phyloP scores from a whole-genome alignment of 1,140 invertebrate species.

The Diploscapter pachys region DNA sequence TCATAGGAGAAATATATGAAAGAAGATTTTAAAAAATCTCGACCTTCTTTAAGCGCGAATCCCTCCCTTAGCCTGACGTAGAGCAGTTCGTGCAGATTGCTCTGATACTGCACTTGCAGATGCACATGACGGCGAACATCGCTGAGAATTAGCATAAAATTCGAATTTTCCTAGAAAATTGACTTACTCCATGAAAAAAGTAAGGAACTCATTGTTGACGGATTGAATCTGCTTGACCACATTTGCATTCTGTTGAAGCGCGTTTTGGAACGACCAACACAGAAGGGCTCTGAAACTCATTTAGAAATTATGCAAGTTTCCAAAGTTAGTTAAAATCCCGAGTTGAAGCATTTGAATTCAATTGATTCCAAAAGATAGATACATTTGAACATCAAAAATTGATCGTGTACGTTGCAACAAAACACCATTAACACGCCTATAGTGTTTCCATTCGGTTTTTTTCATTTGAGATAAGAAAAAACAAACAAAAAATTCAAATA shows the following conservation, averaged over 20 bases:
- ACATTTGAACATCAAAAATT: too few species aligned
- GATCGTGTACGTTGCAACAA: too few species aligned
- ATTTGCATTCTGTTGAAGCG: slow-evolving; percentile 40
- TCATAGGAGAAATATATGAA: too few species aligned
- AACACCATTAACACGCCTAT: too few species aligned
- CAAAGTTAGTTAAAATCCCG: too few species aligned
- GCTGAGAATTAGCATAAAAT: background rate
- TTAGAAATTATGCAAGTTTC: background rate
- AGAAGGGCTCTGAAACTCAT: slow-evolving; percentile 65
- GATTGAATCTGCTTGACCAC: slow-evolving; percentile 9
- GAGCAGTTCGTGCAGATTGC: slow-evolving; percentile 68
- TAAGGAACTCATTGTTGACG: slow-evolving; percentile 28
- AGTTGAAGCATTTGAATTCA: too few species aligned
- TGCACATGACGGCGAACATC: slow-evolving; percentile 12
- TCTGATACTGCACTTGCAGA: slow-evolving; percentile 33
- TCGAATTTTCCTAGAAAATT: background rate
- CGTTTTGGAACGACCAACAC: slow-evolving; percentile 72
- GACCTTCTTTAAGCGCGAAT: slow-evolving; percentile 67
- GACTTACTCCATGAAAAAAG: slow-evolving; percentile 9
- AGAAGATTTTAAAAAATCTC: too few species aligned
- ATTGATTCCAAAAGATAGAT: too few species aligned
- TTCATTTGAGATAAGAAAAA: too few species aligned
- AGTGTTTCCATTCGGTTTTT: too few species aligned
- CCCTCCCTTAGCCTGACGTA: slow-evolving; percentile 76
- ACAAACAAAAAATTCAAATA: too few species aligned